These are phyloP conservation scores for Eublepharis macularius DNA, from an alignment of 2,113 vertebrate species.

Conservation along the genomic window DNA sequence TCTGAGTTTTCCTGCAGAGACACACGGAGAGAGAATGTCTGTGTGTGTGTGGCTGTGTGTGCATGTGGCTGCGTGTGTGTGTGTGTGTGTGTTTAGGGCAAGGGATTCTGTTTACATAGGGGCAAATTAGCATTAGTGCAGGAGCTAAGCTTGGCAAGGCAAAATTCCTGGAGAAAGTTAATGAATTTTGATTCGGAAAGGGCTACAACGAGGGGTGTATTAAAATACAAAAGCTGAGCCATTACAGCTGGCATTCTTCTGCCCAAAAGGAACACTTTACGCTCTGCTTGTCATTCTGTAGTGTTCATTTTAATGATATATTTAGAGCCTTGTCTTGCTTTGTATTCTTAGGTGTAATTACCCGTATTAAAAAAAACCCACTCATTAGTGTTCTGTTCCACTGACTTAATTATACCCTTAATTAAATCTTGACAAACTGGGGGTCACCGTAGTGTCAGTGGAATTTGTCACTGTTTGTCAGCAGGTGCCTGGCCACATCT, in stretches of 20 bases:
- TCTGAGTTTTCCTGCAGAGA: no score
- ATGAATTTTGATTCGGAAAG: conserved; percentile 5
- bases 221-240: conserved; percentile 30
- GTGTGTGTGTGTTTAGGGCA: neutral
- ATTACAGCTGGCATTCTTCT: conserved; percentile 15
- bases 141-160: neutral
- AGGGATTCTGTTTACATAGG: neutral
- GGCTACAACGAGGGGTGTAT: neutral
- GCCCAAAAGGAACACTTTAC: conserved; percentile 28
- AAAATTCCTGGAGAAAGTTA: neutral
- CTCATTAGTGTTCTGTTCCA: conserved; percentile 83
- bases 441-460: conserved; percentile 83
- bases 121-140: neutral
- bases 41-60: no score
- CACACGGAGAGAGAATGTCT: no score
- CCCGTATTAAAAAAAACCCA: conserved; percentile 71
- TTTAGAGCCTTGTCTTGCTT: conserved; percentile 63
- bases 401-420: conserved; percentile 89
- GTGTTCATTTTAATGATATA: conserved; percentile 70
- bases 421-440: conserved; percentile 84
- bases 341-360: conserved; percentile 80
- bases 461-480: conserved; percentile 85
- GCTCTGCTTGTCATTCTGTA: conserved; percentile 55
- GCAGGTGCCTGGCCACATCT: conserved; percentile 89
- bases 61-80: no score